These are phyloP conservation scores for Drosophila quasianomalipes DNA, from an alignment of 2,888 invertebrate genomes.

Conservation along the genomic window DNA sequence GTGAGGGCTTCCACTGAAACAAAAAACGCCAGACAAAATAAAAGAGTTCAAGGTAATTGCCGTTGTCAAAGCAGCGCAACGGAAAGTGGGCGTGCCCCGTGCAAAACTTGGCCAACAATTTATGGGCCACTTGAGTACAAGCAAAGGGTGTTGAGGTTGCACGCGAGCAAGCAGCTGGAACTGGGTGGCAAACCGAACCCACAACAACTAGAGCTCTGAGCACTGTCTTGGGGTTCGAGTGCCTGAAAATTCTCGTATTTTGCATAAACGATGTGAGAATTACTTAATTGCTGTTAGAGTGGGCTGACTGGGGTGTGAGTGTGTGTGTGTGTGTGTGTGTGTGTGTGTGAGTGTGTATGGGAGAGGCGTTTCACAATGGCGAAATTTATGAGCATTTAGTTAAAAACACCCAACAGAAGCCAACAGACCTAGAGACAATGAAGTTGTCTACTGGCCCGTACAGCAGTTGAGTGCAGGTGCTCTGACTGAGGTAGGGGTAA, in stretches of 20 bases:
- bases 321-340: constrained; percentile 24
- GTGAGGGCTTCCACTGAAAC: constrained; percentile 46
- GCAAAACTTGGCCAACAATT: constrained; percentile 79
- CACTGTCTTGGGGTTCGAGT: constrained; percentile 12
- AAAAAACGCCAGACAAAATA: constrained; percentile 42
- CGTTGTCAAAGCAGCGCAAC: constrained; percentile 78
- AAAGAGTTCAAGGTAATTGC: constrained; percentile 79
- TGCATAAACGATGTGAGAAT: constrained; percentile 82
- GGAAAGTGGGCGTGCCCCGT: constrained; percentile 72
- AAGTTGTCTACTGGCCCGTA: constrained; percentile 66
- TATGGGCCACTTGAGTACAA: constrained; percentile 81
- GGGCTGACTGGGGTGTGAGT: constrained; percentile 11
- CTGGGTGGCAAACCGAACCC: constrained; percentile 21
- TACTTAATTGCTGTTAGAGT: constrained; percentile 75
- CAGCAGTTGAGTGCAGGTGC: constrained; percentile 32
- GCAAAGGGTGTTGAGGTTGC: constrained; percentile 81
- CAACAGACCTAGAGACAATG: constrained; percentile 55
- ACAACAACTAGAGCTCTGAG: neutral
- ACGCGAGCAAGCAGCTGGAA: constrained; percentile 73
- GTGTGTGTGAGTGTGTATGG: constrained; percentile 22
- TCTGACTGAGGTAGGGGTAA: constrained; percentile 11
- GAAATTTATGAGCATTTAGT: constrained; percentile 69
- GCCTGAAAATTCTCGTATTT: constrained; percentile 62
- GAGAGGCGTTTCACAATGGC: constrained; percentile 37
- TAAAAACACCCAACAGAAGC: constrained; percentile 33